phyloP scores from a whole-genome alignment of 92 coral and sea anemone species.

The Virgularia gustaviana region DNA sequence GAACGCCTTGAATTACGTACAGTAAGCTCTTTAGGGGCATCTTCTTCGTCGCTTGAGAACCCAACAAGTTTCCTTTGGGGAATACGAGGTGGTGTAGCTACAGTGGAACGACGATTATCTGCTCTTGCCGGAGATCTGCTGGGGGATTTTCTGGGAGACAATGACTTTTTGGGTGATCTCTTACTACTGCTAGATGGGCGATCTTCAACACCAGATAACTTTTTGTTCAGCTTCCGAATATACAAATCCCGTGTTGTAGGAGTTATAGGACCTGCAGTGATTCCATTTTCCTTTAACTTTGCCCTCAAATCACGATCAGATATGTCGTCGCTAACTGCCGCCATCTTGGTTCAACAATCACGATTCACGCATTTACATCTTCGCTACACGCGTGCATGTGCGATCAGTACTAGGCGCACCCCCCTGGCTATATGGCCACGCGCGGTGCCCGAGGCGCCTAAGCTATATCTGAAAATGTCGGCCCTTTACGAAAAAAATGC shows the following conservation, averaged over 20 bases:
- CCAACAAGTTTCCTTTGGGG: slow-evolving; percentile 82
- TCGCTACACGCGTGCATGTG: no score
- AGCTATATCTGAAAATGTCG: no score
- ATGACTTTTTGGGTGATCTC: slow-evolving; percentile 49
- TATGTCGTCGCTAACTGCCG: slow-evolving; percentile 70
- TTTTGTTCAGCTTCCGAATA: slow-evolving; percentile 65
- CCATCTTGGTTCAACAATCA: slow-evolving; percentile 71
- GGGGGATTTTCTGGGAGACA: slow-evolving; percentile 44
- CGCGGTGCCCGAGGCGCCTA: no score
- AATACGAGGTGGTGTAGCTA: slow-evolving; percentile 45
- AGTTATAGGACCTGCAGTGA: slow-evolving; percentile 84
- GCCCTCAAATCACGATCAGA: slow-evolving; percentile 83
- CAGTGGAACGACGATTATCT: slow-evolving; percentile 29
- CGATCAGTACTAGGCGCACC: no score
- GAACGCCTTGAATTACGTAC: slow-evolving; percentile 42
- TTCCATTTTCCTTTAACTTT: slow-evolving; percentile 70
- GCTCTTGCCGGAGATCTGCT: slow-evolving; percentile 56
- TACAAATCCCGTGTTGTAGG: slow-evolving; percentile 65
- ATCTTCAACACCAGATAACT: slow-evolving; percentile 47
- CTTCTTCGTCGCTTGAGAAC: slow-evolving; percentile 97
- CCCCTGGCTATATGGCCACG: no score
- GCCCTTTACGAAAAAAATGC: no score
- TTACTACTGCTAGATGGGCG: slow-evolving; percentile 12
- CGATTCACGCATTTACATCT: no score
- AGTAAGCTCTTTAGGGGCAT: slow-evolving; percentile 44